Evolutionary conservation across 2,113 vertebrate genomes (phyloP).

Genomic region (Mandrillus leucophaeus): DNA sequence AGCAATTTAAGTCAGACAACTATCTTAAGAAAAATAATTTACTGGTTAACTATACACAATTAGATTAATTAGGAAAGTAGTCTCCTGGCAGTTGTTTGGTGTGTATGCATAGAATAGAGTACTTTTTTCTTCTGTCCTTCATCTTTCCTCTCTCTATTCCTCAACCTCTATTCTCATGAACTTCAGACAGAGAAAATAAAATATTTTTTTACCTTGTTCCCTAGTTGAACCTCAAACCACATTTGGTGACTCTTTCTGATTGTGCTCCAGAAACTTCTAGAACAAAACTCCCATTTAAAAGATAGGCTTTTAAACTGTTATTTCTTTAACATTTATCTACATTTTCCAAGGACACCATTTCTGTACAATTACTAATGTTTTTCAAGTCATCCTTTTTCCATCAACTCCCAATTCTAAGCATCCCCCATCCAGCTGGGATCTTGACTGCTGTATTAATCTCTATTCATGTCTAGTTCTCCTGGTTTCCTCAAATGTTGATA

Average conservation of each 20-base stretch:
- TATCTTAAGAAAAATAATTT: background rate
- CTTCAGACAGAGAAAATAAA: background rate
- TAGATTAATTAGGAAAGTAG: conserved; percentile 4
- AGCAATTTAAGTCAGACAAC: background rate
- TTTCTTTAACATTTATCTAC: background rate
- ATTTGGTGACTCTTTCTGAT: background rate
- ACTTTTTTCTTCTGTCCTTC: background rate
- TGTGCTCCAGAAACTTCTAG: background rate
- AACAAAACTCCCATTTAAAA: background rate
- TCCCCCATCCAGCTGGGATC: no score
- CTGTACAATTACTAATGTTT: background rate
- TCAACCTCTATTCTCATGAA: background rate
- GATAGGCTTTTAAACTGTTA: background rate
- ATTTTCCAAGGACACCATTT: background rate
- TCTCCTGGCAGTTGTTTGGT: background rate
- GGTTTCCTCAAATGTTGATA: background rate
- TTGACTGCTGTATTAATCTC: background rate
- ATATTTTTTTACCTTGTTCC: background rate
- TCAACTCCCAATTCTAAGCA: background rate
- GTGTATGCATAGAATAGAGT: no score
- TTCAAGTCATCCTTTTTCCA: background rate
- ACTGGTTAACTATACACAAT: background rate
- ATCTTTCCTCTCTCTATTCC: background rate
- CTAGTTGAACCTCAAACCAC: background rate
- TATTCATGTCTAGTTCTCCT: background rate